Evolutionary conservation across 1,140 invertebrate species (phyloP), one percentile per base, ranked within the genome.

Genomic region (Drosophila teissieri): DNA sequence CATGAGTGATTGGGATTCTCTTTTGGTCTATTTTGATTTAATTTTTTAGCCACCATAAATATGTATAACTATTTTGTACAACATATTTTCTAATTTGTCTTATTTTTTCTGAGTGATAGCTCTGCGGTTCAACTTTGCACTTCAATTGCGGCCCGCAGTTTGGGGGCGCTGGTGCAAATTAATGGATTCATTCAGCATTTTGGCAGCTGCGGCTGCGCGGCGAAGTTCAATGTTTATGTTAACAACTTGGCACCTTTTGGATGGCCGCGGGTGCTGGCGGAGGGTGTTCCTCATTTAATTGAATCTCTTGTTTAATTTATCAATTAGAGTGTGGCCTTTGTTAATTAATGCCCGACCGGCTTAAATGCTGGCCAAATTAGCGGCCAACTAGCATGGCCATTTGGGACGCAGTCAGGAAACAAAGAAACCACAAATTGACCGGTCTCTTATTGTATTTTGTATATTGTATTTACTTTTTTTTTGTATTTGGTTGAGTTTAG

Each of bases 161-260:
- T 84, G 73, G 80, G 84, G 84, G 84, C 73, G 84, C 80, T 78
- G 85, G 84, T 83, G 84, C 68, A 89, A 89, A 89, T 88, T 88
- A 88, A 88, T 88, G 84, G 80, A 88, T 89, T 88, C 84, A 88
- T 89, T 88, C 76, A 85, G 62, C 60, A 68, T 49, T 69, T 67
- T 70, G 56, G 61, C 56, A 77, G 53, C 56, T 42, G 49, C 46
- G 24, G 45, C 22, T 36, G 54, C 36, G 24, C 60, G 46, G 44
- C 54, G 84, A 88, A 88, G 84, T 89, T 89, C 80, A 89, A 89
- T 89, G 84, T 80, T 84, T 89, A 83, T 89, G 84, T 89, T 89
- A 84, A 89, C 84, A 84, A 89, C 77, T 89, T 89, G 79, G 51
- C 84, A 84, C 80, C 80, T 78, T 34, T 34, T 42, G 36, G 52